Evolutionary conservation across 2,888 invertebrate species (phyloP).

Genomic region (Hoplodrina blanda): DNA sequence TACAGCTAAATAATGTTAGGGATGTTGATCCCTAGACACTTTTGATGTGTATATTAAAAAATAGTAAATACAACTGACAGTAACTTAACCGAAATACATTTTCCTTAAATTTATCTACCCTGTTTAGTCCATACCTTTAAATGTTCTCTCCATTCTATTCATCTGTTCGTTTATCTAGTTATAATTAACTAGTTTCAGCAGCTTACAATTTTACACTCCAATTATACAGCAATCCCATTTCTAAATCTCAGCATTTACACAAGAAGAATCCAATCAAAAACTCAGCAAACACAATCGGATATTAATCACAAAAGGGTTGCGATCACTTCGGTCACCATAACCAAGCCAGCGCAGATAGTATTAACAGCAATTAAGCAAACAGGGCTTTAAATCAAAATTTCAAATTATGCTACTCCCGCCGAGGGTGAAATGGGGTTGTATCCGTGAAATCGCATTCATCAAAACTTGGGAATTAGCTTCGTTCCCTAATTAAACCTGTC

Average conservation of each 20-base stretch:
- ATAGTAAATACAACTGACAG: too few species aligned
- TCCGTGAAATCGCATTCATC: conserved; percentile 89
- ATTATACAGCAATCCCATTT: conserved; percentile 36
- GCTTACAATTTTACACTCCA: conserved; percentile 7
- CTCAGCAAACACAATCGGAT: conserved; percentile 39
- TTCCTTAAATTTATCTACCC: too few species aligned
- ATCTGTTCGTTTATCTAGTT: conserved; percentile 1
- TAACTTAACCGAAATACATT: too few species aligned
- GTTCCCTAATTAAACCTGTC: conserved; percentile 88
- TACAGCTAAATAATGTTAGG: too few species aligned
- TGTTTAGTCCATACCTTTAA: too few species aligned
- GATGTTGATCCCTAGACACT: too few species aligned
- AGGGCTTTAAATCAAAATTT: conserved; percentile 85
- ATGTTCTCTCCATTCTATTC: neutral
- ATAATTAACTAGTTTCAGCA: conserved; percentile 2
- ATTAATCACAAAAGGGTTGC: conserved; percentile 57
- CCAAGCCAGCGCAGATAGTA: conserved; percentile 63
- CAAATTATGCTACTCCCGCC: conserved; percentile 79
- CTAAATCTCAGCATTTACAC: conserved; percentile 32
- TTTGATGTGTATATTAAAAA: too few species aligned
- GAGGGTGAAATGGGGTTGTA: conserved; percentile 73
- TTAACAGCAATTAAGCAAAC: conserved; percentile 81
- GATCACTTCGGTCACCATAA: conserved; percentile 56
- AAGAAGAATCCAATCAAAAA: conserved; percentile 57
- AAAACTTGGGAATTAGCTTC: conserved; percentile 88